phyloP scores from a whole-genome alignment of 2,113 vertebrate genomes.

The Saguinus imperator region DNA sequence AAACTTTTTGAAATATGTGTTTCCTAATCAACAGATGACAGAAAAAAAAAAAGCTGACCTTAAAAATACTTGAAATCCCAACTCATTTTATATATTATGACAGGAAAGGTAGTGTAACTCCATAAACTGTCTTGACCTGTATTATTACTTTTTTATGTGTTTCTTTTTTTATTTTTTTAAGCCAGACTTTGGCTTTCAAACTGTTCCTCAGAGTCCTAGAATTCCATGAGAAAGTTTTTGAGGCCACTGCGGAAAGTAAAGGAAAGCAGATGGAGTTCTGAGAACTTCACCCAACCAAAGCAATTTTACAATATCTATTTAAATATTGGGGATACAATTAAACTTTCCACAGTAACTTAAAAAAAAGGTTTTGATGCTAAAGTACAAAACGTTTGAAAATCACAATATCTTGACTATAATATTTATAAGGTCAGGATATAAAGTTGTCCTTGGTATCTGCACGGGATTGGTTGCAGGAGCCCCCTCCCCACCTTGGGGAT shows the following conservation, averaged over 20 bases:
- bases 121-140: not conserved
- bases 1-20: slow-evolving; percentile 7
- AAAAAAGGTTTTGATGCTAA: not conserved
- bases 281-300: not conserved
- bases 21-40: not conserved
- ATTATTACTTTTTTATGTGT: not conserved
- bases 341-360: slow-evolving; percentile 11
- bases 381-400: slow-evolving; percentile 27
- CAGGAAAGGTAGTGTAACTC: not conserved
- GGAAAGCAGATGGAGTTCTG: not conserved
- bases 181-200: slow-evolving; percentile 18
- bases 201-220: not conserved
- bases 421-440: not conserved
- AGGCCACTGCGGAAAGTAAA: not conserved
- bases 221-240: not conserved
- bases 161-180: not conserved
- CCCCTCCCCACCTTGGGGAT: not conserved
- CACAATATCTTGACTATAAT: not conserved
- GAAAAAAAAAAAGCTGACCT: slow-evolving; percentile 19
- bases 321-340: not conserved
- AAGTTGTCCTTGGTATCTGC: not conserved
- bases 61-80: slow-evolving; percentile 45
- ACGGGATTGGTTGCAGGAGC: not conserved
- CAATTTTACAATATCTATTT: not conserved
- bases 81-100: not conserved